phyloP scores from a whole-genome alignment of 2,888 invertebrate species.

The Oligia latruncula region DNA sequence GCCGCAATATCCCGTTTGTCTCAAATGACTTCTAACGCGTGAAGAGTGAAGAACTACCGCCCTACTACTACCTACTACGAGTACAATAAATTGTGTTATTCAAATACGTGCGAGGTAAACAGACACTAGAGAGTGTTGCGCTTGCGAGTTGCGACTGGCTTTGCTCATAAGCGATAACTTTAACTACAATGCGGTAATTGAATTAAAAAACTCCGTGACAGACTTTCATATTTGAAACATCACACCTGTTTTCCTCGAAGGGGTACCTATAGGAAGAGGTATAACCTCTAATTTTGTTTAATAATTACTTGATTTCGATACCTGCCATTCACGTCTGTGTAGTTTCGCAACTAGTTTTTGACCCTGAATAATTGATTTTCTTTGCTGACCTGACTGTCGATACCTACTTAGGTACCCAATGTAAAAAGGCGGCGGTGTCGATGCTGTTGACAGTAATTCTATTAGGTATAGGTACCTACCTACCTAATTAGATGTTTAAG shows the following conservation, averaged over 20 bases:
- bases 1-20: slow-evolving; percentile 41
- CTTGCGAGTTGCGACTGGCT: too few relatives aligned
- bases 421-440: neutral
- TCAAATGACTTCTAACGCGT: slow-evolving; percentile 26
- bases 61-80: neutral
- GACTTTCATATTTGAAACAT: neutral
- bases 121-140: neutral
- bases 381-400: neutral
- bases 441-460: neutral
- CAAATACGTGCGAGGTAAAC: slow-evolving; percentile 1
- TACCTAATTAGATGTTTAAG: neutral
- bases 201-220: neutral
- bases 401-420: neutral
- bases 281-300: neutral
- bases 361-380: neutral
- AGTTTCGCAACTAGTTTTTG: neutral
- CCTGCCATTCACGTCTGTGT: neutral
- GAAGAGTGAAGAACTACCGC: neutral
- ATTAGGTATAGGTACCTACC: too few relatives aligned
- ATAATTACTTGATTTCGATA: neutral
- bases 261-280: neutral
- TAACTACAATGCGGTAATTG: neutral
- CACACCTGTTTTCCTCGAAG: neutral
- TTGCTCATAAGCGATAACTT: too few relatives aligned
- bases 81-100: neutral